phyloP scores from a whole-genome alignment of 2,113 vertebrate species.

The Numida meleagris region DNA sequence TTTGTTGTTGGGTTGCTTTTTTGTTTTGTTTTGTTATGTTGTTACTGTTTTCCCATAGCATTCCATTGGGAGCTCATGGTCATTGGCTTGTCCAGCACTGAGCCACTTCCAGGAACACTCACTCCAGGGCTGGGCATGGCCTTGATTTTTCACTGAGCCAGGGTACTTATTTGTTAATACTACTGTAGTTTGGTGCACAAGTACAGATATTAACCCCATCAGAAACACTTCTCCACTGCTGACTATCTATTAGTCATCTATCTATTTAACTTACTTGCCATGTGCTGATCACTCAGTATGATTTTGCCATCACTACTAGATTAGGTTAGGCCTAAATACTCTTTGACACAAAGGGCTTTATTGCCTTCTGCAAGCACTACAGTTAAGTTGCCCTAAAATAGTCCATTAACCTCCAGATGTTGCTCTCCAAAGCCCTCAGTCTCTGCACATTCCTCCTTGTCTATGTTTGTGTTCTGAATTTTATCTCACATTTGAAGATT shows the following conservation, averaged over 20 bases:
- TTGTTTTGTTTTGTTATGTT: background rate
- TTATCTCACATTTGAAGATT: background rate
- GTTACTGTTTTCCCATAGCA: background rate
- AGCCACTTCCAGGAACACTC: background rate
- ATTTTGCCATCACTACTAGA: background rate
- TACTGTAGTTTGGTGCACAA: fast-evolving
- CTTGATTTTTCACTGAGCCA: background rate
- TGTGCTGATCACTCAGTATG: background rate
- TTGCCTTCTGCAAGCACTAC: background rate
- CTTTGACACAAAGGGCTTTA: background rate
- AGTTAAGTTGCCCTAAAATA: background rate
- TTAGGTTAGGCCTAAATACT: background rate
- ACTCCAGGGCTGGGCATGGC: background rate
- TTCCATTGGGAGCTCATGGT: background rate
- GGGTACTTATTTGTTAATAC: background rate
- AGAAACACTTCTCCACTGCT: background rate
- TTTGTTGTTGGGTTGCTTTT: background rate
- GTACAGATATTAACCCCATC: background rate
- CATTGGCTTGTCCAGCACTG: fast-evolving
- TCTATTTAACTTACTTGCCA: background rate
- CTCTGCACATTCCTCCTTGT: background rate
- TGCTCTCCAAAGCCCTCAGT: background rate
- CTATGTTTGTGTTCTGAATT: background rate
- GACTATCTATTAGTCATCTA: fast-evolving
- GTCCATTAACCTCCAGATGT: background rate